These are phyloP conservation scores for Opisthograptis luteolata DNA, from an alignment of 2,888 invertebrate species.

Conservation along the genomic window DNA sequence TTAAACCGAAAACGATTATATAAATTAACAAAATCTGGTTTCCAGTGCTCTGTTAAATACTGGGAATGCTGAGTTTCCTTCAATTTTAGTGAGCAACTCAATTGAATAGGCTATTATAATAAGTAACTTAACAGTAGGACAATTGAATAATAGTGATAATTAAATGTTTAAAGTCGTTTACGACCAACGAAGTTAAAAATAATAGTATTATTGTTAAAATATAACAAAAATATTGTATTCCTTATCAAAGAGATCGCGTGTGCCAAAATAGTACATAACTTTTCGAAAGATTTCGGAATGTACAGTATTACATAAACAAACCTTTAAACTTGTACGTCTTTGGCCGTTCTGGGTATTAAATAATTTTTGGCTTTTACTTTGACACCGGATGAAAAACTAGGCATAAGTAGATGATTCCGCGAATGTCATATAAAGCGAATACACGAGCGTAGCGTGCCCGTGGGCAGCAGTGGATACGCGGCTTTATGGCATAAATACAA, in stretches of 20 bases:
- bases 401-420: too few species aligned
- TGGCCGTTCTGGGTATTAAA: not conserved
- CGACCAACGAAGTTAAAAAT: too few species aligned
- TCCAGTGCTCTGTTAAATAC: conserved; percentile 2
- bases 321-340: not conserved
- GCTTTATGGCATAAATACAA: too few species aligned
- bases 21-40: not conserved
- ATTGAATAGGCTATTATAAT: not conserved
- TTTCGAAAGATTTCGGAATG: not conserved
- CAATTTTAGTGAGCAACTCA: conserved; percentile 15
- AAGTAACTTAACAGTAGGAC: not conserved
- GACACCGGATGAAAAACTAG: not conserved
- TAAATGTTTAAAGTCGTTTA: too few species aligned
- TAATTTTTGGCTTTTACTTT: not conserved
- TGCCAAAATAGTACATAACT: not conserved
- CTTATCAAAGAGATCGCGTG: not conserved
- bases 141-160: not conserved
- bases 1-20: too few species aligned
- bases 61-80: conserved; percentile 3
- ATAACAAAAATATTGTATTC: not conserved
- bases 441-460: too few species aligned
- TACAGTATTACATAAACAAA: too few species aligned
- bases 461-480: too few species aligned
- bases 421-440: too few species aligned
- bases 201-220: too few species aligned